phyloP scores from a whole-genome alignment of 64 coral and sea anemone species.

The Montipora sp. region DNA sequence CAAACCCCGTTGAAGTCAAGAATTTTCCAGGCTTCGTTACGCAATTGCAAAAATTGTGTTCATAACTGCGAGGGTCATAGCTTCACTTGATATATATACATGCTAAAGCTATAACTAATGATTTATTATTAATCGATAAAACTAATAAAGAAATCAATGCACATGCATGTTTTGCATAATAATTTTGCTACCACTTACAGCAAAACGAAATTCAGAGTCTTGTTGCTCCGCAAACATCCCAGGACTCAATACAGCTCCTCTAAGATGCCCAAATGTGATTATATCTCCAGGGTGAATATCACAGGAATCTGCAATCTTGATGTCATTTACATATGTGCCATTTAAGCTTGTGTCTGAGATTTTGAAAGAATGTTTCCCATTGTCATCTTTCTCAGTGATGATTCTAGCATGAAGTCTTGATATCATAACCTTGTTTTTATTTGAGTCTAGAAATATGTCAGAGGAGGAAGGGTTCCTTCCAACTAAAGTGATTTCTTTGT shows the following conservation, averaged over 20 bases:
- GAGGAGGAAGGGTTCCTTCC: constrained; percentile 71
- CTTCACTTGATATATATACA: too few relatives aligned
- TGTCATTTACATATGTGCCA: constrained; percentile 96
- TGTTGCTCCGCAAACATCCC: constrained; percentile 68
- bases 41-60: too few relatives aligned
- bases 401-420: constrained; percentile 96
- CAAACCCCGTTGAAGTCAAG: too few relatives aligned
- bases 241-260: constrained; percentile 75
- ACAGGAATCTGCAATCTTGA: constrained; percentile 76
- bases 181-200: constrained; percentile 37
- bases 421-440: constrained; percentile 86
- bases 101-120: too few relatives aligned
- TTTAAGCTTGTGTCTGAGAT: constrained; percentile 93
- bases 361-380: constrained; percentile 52
- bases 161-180: too few relatives aligned
- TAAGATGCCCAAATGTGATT: constrained; percentile 89
- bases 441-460: constrained; percentile 88
- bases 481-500: constrained; percentile 80
- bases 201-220: constrained; percentile 89
- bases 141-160: too few relatives aligned
- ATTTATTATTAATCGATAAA: too few relatives aligned
- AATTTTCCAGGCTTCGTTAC: too few relatives aligned
- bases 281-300: constrained; percentile 79
- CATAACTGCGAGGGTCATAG: too few relatives aligned
- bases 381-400: constrained; percentile 20